Evolutionary conservation across 2,888 invertebrate species (phyloP).

Genomic region (Pandemis heparana): DNA sequence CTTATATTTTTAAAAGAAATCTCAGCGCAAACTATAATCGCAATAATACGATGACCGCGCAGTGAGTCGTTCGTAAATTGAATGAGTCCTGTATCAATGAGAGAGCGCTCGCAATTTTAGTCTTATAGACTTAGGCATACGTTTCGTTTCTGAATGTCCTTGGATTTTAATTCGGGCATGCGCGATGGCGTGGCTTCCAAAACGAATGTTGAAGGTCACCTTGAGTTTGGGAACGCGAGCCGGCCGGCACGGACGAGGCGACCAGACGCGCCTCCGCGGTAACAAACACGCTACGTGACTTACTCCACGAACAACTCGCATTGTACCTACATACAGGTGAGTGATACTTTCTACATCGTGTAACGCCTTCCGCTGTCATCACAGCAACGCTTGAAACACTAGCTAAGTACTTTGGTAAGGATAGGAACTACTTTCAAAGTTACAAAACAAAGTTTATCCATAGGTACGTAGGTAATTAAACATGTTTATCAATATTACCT

Average conservation of each 20-base stretch:
- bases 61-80: conserved; percentile 46
- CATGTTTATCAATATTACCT: too few relatives aligned
- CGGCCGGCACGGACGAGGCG: conserved; percentile 45
- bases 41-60: conserved; percentile 2
- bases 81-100: conserved; percentile 57
- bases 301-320: conserved; percentile 51
- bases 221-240: conserved; percentile 57
- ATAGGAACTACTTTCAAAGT: background rate
- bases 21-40: background rate
- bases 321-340: conserved; percentile 45
- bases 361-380: background rate
- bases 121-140: conserved; percentile 50
- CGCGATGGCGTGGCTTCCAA: conserved; percentile 71
- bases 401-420: background rate
- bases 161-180: conserved; percentile 67
- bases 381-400: background rate
- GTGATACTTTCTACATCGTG: conserved; percentile 37
- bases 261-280: conserved; percentile 46
- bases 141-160: conserved; percentile 54
- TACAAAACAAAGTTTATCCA: background rate
- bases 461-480: background rate
- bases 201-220: conserved; percentile 78
- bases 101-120: conserved; percentile 45
- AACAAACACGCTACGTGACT: conserved; percentile 58
- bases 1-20: background rate